These are phyloP conservation scores for Agrotis ipsilon DNA, from an alignment of 2,888 invertebrate species.

Conservation along the genomic window DNA sequence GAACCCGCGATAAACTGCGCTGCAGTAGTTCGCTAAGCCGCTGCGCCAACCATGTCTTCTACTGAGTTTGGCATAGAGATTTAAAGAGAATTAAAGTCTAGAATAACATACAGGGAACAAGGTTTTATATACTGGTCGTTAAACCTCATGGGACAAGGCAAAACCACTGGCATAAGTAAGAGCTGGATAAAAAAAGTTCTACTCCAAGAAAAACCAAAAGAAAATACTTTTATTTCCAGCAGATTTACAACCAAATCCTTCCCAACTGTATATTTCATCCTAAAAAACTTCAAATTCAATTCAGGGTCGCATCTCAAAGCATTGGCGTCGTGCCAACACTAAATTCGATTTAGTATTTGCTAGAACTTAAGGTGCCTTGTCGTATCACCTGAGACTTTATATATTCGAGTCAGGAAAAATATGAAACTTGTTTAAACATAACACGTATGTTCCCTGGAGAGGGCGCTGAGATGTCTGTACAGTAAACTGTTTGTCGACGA, in stretches of 20 bases:
- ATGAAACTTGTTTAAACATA: conserved; percentile 43
- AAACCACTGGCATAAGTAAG: too few relatives aligned
- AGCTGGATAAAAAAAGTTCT: neutral
- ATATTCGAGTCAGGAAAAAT: conserved; percentile 46
- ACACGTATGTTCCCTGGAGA: conserved; percentile 34
- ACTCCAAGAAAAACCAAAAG: neutral
- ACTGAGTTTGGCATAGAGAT: too few relatives aligned
- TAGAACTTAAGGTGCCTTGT: conserved; percentile 31
- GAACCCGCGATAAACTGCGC: too few relatives aligned
- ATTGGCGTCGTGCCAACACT: conserved; percentile 51
- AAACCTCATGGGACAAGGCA: too few relatives aligned
- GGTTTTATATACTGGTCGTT: too few relatives aligned
- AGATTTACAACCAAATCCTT: conserved; percentile 22
- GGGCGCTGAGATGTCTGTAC: neutral
- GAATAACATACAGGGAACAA: too few relatives aligned
- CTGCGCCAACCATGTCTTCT: too few relatives aligned
- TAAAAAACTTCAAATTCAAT: conserved; percentile 23
- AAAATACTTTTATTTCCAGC: neutral
- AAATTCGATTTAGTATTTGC: conserved; percentile 60
- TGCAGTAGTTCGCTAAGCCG: too few relatives aligned
- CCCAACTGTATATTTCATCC: conserved; percentile 1
- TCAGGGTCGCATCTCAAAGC: conserved; percentile 17
- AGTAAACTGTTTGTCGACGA: neutral
- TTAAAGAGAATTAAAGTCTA: too few relatives aligned
- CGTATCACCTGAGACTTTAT: conserved; percentile 56